phyloP scores from a whole-genome alignment of 2,888 invertebrate genomes.

The Rhingia rostrata region DNA sequence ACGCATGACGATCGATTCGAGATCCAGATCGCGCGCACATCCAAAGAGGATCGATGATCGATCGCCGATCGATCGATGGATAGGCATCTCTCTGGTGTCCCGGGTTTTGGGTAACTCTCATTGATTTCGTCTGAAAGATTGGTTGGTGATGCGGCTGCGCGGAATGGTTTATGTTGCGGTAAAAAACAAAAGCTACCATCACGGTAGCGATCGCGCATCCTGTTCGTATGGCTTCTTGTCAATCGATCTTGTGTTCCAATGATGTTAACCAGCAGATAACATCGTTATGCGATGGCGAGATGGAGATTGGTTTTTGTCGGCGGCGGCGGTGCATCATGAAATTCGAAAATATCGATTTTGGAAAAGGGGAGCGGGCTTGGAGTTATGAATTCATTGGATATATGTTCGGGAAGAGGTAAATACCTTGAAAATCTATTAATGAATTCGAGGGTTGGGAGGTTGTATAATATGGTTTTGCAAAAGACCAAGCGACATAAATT shows the following conservation, averaged over 20 bases:
- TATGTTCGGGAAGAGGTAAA: constrained; percentile 51
- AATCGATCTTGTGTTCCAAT: constrained; percentile 69
- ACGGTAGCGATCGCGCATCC: constrained; percentile 53
- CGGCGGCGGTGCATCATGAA: not conserved
- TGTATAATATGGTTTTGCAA: not conserved
- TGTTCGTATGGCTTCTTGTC: constrained; percentile 63
- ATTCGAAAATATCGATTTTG: constrained; percentile 12
- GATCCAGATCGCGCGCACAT: constrained; percentile 71
- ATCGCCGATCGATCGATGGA: constrained; percentile 51
- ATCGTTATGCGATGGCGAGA: constrained; percentile 63
- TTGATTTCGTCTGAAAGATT: constrained; percentile 62
- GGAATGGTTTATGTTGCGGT: constrained; percentile 30
- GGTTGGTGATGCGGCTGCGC: constrained; percentile 13
- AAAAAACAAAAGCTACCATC: constrained; percentile 53
- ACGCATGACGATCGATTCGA: constrained; percentile 74
- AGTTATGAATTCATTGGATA: constrained; percentile 65
- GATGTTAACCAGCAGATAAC: constrained; percentile 70
- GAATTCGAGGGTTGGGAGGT: constrained; percentile 30
- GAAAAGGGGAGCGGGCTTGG: not conserved
- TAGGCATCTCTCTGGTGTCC: constrained; percentile 44
- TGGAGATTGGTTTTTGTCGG: constrained; percentile 70
- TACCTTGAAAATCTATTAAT: constrained; percentile 55
- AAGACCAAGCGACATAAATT: constrained; percentile 34
- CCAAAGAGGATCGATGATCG: constrained; percentile 63
- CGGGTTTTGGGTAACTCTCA: constrained; percentile 39